These are phyloP conservation scores for Onychostoma macrolepis DNA, from an alignment of 2,113 vertebrate genomes.

Conservation along the genomic window DNA sequence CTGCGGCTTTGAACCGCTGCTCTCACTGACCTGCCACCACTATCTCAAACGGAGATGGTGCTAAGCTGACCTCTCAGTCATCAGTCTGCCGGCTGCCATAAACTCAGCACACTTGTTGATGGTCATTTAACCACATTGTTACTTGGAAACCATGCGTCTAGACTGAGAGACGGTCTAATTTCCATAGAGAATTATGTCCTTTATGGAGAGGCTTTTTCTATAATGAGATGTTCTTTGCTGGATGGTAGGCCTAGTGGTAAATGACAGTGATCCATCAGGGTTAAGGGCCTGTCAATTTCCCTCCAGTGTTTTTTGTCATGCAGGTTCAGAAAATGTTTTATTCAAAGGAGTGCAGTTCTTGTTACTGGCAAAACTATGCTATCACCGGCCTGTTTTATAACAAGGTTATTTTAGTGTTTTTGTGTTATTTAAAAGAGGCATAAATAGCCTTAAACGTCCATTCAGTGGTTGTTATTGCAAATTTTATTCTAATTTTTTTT, in stretches of 20 bases:
- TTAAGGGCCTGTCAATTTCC: conserved; percentile 33
- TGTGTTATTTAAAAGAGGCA: neutral
- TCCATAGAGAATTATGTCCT: conserved; percentile 36
- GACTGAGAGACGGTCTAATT: conserved; percentile 25
- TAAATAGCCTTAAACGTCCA: neutral
- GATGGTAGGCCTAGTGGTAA: conserved; percentile 16
- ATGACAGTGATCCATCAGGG: conserved; percentile 44
- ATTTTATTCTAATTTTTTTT: neutral
- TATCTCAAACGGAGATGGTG: neutral
- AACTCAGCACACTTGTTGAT: conserved; percentile 3
- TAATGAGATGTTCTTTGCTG: conserved; percentile 27
- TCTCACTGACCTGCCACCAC: neutral
- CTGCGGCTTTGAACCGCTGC: neutral
- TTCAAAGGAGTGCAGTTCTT: conserved; percentile 15
- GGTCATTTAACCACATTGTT: conserved; percentile 45
- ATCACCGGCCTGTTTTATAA: neutral
- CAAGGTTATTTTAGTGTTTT: neutral
- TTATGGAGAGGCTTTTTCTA: conserved; percentile 21
- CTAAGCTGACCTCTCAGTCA: conserved; percentile 30
- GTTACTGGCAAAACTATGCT: neutral
- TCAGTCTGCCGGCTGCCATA: neutral
- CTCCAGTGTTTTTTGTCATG: conserved; percentile 4
- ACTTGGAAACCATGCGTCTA: conserved; percentile 27
- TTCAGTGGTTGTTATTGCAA: neutral
- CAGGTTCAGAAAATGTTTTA: conserved; percentile 29